Evolutionary conservation across 30 jellyfish, hydroid and myxozoan genomes (phyloP), one percentile per base, ranked within the genome.

Genomic region (Aurelia coerulea): DNA sequence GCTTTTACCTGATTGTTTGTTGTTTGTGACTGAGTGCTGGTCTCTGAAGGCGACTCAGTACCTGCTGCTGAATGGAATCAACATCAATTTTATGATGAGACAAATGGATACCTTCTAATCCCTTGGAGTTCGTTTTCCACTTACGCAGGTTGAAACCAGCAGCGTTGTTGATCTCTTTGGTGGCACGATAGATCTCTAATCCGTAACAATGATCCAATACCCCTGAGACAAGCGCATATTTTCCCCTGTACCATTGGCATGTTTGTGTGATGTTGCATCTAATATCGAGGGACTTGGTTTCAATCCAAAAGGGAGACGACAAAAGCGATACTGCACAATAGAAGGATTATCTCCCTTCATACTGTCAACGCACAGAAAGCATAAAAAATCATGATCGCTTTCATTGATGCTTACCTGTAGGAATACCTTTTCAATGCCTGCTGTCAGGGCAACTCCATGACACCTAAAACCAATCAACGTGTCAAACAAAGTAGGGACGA

Each of bases 61-160:
- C 62, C 51, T 14, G 23, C 11, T 13, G 51, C 19, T 34, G 31
- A 14, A 14, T 5, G 23, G 33, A 62, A 11, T 78, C 86, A 78
- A 56, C 10, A 29, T 13, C 17, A 14, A 78, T 34, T 62, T 78
- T 41, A 49, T 71, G 63, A 19, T 18, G 14, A 19, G 37, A 34
- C 50, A 19, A 11, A 49, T 71, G 18, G n/a, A 11, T 32, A 65
- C 76, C 46, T 32, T 65, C 76, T 32, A 19, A n/a, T 65, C 50
- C 34, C 66, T 71, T 71, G 23, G 13, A 71, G 81, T 79, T 63
- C 13, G 80, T 10, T 16, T 79, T 79, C 89, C 89, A 79, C 63
- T 79, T 79, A 5, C 89, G 31, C 49, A 79, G 42, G 35, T 79
- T 59, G 68, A 79, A 79, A 32, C 89, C 83, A 12, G 83, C 89